phyloP scores from a whole-genome alignment of 2,888 invertebrate genomes.

The Amaurobius ferox region DNA sequence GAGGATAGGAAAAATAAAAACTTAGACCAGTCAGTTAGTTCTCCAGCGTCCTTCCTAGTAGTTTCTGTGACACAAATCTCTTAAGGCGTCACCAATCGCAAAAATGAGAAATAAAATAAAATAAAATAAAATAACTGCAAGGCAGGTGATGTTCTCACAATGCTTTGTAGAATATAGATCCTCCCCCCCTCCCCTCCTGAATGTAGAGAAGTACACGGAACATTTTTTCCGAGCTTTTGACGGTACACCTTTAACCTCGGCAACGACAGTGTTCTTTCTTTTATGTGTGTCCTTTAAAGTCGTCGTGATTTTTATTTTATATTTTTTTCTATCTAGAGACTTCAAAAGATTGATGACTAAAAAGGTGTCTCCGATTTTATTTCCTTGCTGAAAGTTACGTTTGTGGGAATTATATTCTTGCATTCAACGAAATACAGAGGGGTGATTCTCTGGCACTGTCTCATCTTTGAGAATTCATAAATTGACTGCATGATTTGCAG shows the following conservation, averaged over 20 bases:
- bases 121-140: background rate
- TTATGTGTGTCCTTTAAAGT: background rate
- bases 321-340: background rate
- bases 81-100: background rate
- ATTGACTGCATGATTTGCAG: too few species aligned
- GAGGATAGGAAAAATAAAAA: background rate
- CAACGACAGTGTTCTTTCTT: background rate
- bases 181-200: background rate
- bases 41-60: background rate
- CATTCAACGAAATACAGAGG: too few species aligned
- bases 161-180: background rate
- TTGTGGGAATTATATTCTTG: too few species aligned
- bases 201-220: background rate
- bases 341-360: background rate
- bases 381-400: too few species aligned
- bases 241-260: background rate
- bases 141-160: slow-evolving; percentile 45
- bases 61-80: slow-evolving; percentile 50
- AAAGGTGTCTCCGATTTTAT: background rate
- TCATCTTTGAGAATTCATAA: too few species aligned
- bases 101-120: background rate
- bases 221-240: background rate
- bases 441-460: too few species aligned
- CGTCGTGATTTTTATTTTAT: background rate
- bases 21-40: background rate